phyloP scores from a whole-genome alignment of 2,113 vertebrate species.

The Prietella phreatophila region DNA sequence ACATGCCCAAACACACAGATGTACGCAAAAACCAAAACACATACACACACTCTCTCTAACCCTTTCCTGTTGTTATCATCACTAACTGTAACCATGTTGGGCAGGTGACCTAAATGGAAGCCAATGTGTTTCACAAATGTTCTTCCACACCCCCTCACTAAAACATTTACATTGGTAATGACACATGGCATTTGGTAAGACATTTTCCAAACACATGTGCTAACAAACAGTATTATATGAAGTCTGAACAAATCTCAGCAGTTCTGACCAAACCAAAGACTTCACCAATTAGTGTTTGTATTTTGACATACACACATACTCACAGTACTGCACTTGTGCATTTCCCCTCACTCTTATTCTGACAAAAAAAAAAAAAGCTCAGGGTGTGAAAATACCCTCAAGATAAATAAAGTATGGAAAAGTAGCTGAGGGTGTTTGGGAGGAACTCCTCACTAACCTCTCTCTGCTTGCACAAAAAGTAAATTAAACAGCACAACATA shows the following conservation, averaged over 20 bases:
- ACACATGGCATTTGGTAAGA: constrained; percentile 14
- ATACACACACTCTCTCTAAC: no score
- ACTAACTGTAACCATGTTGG: neutral
- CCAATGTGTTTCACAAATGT: neutral
- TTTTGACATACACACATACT: neutral
- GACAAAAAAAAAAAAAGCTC: constrained; percentile 35
- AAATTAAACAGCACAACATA: constrained; percentile 38
- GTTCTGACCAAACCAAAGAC: constrained; percentile 3
- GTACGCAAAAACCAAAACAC: no score
- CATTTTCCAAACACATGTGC: constrained; percentile 5
- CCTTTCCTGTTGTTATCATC: neutral
- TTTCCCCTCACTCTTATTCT: constrained; percentile 1
- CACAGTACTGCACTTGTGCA: neutral
- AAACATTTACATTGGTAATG: constrained; percentile 17
- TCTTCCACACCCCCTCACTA: neutral
- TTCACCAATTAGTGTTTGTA: constrained; percentile 24
- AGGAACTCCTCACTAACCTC: constrained; percentile 18
- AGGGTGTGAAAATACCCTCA: neutral
- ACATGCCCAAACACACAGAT: no score
- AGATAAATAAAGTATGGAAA: constrained; percentile 40
- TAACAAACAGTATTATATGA: neutral
- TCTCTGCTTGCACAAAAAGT: constrained; percentile 36
- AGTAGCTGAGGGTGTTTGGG: constrained; percentile 24
- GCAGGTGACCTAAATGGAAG: constrained; percentile 6
- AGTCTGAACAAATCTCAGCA: neutral